These are phyloP conservation scores for Drosophila rhopaloa DNA, from an alignment of 1,140 invertebrate species.

Conservation along the genomic window DNA sequence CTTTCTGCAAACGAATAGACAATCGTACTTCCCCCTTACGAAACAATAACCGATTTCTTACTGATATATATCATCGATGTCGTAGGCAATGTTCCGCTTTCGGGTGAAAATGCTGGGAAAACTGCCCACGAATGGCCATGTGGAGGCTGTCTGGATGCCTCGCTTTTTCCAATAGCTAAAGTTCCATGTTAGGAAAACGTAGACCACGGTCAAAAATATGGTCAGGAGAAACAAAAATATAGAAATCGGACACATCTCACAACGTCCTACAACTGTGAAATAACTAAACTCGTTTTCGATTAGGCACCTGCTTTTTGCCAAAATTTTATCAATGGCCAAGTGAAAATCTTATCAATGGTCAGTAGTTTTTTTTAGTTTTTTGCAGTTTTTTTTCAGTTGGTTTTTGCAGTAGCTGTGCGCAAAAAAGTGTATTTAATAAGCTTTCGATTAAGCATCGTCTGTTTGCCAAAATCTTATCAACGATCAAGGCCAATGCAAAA, in stretches of 20 bases:
- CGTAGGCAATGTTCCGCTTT: conserved; percentile 58
- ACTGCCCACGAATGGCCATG: conserved; percentile 69
- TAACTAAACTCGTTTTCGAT: too few relatives aligned
- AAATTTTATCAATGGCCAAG: too few relatives aligned
- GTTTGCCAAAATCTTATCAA: too few relatives aligned
- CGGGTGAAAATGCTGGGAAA: conserved; percentile 61
- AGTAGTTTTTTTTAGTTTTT: too few relatives aligned
- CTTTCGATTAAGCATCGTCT: too few relatives aligned
- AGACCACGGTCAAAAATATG: conserved; percentile 48
- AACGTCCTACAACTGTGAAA: not conserved
- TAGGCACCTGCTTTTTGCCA: too few relatives aligned
- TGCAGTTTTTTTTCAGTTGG: too few relatives aligned
- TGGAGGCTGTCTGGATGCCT: conserved; percentile 63
- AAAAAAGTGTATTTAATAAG: too few relatives aligned
- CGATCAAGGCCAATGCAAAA: too few relatives aligned
- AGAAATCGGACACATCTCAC: conserved; percentile 35
- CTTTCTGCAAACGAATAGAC: conserved; percentile 16
- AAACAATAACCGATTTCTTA: conserved; percentile 5
- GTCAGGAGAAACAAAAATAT: not conserved
- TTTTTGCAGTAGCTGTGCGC: too few relatives aligned
- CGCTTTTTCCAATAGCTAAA: conserved; percentile 77
- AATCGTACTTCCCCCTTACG: too few relatives aligned
- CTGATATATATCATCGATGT: conserved; percentile 62
- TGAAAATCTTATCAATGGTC: too few relatives aligned
- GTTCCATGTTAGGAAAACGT: conserved; percentile 75